Conservation (phyloP, 2,888 invertebrate genomes). For the Baccha elongata region DNA sequence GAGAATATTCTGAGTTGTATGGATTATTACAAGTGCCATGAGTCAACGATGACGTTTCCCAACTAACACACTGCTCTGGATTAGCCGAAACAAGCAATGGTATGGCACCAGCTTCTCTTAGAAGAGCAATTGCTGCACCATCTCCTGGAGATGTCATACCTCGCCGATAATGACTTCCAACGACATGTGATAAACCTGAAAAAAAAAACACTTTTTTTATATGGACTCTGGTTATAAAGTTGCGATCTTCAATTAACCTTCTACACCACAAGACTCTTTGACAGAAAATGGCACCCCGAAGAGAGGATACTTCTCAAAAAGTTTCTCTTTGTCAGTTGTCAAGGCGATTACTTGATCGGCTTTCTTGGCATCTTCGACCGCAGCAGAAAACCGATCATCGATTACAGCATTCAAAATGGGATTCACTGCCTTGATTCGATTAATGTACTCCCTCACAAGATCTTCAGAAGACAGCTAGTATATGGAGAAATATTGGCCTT, state of each 20-base stretch:
- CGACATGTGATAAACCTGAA: conserved; percentile 86
- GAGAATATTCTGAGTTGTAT: conserved; percentile 88
- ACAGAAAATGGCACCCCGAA: conserved; percentile 92
- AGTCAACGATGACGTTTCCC: conserved; percentile 91
- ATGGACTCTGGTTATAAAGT: too few relatives aligned
- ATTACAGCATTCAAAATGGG: conserved; percentile 88
- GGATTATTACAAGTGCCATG: conserved; percentile 93
- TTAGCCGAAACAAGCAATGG: conserved; percentile 92
- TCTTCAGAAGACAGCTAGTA: conserved; percentile 84
- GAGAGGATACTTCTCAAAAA: conserved; percentile 85
- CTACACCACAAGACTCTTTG: conserved; percentile 90
- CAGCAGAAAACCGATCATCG: conserved; percentile 86
- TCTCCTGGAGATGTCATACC: conserved; percentile 85
- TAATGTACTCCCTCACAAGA: conserved; percentile 85
- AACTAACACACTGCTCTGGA: conserved; percentile 94
- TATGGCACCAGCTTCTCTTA: conserved; percentile 90
- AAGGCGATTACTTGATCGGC: conserved; percentile 83
- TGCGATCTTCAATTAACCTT: conserved; percentile 86
- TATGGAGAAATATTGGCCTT: background rate
- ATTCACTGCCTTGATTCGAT: conserved; percentile 87
- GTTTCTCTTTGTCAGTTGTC: conserved; percentile 75
- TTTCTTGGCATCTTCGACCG: conserved; percentile 86
- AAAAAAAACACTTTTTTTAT: too few relatives aligned
- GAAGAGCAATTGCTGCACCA: conserved; percentile 86
- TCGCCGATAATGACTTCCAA: conserved; percentile 85